Conservation (phyloP, 2,888 invertebrate genomes). For the Pyrrhosoma nymphula region DNA sequence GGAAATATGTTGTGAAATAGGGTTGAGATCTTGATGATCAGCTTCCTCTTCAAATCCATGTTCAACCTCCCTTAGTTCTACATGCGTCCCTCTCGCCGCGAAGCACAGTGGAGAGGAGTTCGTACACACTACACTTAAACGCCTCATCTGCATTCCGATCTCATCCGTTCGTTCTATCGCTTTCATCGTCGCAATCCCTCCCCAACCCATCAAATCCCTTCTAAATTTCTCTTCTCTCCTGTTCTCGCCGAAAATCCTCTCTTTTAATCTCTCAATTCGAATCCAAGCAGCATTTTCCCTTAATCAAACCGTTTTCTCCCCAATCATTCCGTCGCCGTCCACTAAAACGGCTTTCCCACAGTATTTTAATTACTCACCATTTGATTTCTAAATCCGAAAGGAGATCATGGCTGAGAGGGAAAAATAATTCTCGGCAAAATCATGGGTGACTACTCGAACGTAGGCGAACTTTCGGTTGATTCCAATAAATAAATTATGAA, state of each 20-base stretch:
- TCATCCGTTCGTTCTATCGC: neutral
- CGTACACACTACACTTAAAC: neutral
- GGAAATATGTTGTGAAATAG: too few species aligned
- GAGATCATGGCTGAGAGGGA: neutral
- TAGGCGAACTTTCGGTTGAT: too few species aligned
- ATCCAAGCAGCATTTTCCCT: neutral
- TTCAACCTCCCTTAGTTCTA: too few species aligned
- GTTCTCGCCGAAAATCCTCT: neutral
- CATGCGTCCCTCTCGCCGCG: too few species aligned
- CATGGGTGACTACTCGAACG: too few species aligned
- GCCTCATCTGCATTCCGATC: neutral
- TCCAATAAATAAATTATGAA: too few species aligned
- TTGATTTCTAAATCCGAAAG: neutral
- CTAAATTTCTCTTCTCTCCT: neutral
- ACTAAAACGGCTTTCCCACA: neutral
- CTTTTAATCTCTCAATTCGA: neutral
- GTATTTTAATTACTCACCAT: neutral
- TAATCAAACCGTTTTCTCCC: neutral
- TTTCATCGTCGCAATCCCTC: neutral
- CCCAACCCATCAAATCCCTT: neutral
- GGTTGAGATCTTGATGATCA: too few species aligned
- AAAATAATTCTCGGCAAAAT: neutral
- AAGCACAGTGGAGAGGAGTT: too few species aligned
- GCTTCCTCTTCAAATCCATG: too few species aligned
- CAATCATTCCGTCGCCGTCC: neutral